Evolutionary conservation across 1,140 invertebrate species (phyloP).

Genomic region (Drosophila trapezifrons): DNA sequence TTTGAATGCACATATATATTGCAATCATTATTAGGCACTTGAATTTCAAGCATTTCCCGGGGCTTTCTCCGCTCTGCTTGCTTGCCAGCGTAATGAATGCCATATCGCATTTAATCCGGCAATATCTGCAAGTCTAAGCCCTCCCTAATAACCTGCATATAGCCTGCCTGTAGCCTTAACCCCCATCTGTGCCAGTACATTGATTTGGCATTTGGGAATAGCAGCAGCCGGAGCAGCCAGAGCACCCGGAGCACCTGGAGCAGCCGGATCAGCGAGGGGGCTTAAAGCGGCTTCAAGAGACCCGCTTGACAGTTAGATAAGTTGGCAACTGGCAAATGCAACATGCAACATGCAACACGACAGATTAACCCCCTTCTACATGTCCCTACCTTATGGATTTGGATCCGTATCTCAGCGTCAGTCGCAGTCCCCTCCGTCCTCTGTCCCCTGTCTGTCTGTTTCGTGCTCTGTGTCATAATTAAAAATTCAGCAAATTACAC

Average conservation of each 20-base stretch:
- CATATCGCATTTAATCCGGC: conserved; percentile 23
- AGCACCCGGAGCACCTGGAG: background rate
- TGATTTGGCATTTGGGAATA: conserved; percentile 34
- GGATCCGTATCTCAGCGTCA: conserved; percentile 34
- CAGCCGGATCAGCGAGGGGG: conserved; percentile 10
- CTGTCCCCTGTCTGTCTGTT: conserved; percentile 5
- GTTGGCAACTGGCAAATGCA: conserved; percentile 51
- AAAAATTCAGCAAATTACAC: conserved; percentile 75
- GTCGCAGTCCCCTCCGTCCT: too few species aligned
- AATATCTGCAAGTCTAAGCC: conserved; percentile 24
- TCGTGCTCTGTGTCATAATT: conserved; percentile 68
- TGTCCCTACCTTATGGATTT: conserved; percentile 19
- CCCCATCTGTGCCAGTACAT: conserved; percentile 22
- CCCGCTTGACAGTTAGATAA: conserved; percentile 49
- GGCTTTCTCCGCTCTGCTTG: conserved; percentile 6
- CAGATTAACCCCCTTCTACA: conserved; percentile 27
- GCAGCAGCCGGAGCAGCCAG: background rate
- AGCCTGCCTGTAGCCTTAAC: conserved; percentile 4
- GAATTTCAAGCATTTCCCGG: background rate
- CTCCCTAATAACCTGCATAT: background rate
- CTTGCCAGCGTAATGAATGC: conserved; percentile 14
- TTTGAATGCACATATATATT: background rate
- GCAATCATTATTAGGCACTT: background rate
- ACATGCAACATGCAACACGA: conserved; percentile 45
- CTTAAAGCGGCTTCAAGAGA: conserved; percentile 36